Base-by-base conservation (phyloP, 2,888 invertebrate species). In the Atrina japonica region DNA sequence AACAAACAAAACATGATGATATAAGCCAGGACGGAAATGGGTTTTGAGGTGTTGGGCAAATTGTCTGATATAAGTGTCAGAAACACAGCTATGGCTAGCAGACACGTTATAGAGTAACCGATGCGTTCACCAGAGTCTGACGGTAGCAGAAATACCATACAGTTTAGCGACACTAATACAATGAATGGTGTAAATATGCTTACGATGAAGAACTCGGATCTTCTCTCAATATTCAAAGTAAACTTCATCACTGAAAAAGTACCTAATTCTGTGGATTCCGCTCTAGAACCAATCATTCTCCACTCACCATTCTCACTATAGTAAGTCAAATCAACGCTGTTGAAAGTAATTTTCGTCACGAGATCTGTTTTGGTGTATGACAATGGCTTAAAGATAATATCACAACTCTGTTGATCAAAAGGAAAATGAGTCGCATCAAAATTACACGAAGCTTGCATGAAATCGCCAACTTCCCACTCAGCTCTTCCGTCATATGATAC, bases 351-450 rank as follows among this genome's bases (percentile, higher is more conserved):
- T 35, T 30, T 16, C 3, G 50, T n/a, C 21, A 11, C 25, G n/a
- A 61, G 23, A 27, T 18, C 30, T 11, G 9, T 27, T 11, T 23
- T 35, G 29, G 18, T 40, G 40, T 61, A 61, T 16, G 40, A 25
- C 64, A 52, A 64, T 1, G 53, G 41, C 16, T 25, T 25, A 27
- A 64, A 53, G n/a, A 35, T 25, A n/a, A 64, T 29, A 7, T 40
- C 53, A 43, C 64, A 64, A 1, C 23, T 29, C 21, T 64, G 64
- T n/a, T 53, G 23, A 53, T 64, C 64, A 40, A 64, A 64, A 1
- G 64, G 64, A 21, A 53, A 64, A 29, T 64, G n/a, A 11, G 64
- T 64, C n/a, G 53, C 64, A 16, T 64, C 64, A 43, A 64, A 25
- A 45, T 53, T 45, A 35, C 64, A 64, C 7, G 30, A 27, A 18